phyloP scores from a whole-genome alignment of 1,140 invertebrate genomes.

The Yoshiicerus persimilis region DNA sequence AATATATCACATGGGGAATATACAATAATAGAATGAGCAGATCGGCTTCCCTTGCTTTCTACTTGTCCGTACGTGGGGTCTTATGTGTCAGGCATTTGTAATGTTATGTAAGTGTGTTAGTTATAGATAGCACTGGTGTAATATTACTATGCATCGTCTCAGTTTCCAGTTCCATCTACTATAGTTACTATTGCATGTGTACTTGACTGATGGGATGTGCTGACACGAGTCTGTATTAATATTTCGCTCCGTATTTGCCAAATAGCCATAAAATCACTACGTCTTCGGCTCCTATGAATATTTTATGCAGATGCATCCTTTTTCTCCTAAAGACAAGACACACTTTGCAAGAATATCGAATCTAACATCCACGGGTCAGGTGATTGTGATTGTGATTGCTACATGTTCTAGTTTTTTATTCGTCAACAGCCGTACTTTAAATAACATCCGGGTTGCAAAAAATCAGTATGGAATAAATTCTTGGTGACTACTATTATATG shows the following conservation, averaged over 20 bases:
- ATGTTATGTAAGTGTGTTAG: background rate
- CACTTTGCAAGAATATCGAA: background rate
- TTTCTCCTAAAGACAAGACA: background rate
- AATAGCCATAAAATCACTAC: constrained; percentile 6
- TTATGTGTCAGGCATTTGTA: background rate
- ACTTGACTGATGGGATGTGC: background rate
- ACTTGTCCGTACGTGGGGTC: background rate
- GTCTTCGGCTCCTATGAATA: background rate
- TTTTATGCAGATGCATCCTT: background rate
- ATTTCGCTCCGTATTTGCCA: background rate
- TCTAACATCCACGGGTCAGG: background rate
- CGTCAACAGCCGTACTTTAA: too few species aligned
- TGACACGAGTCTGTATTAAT: background rate
- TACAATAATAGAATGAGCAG: background rate
- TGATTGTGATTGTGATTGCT: background rate
- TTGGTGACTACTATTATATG: background rate
- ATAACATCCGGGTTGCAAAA: too few species aligned
- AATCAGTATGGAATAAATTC: too few species aligned
- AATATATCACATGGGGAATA: background rate
- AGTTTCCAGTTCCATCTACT: too few species aligned
- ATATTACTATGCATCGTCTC: too few species aligned
- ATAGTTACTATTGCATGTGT: background rate
- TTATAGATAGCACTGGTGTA: background rate
- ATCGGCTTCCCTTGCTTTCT: background rate
- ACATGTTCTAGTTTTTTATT: background rate